Evolutionary conservation across 64 coral and sea anemone genomes (phyloP).

Genomic region (Dendronephthya gigantea): DNA sequence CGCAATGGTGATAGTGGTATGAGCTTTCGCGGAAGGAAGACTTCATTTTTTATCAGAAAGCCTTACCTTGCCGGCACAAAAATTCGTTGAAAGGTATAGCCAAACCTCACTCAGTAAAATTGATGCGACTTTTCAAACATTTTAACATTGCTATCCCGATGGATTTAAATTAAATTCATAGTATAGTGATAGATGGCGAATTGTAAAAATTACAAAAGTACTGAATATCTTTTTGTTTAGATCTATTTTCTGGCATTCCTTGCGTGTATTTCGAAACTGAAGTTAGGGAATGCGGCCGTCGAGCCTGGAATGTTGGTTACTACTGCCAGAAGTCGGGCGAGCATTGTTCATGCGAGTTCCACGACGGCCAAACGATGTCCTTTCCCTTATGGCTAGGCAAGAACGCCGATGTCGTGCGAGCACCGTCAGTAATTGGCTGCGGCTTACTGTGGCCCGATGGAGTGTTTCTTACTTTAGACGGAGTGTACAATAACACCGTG

Average conservation of each 20-base stretch:
- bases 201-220: too few species aligned
- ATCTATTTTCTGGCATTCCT: constrained; percentile 39
- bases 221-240: constrained; percentile 42
- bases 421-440: constrained; percentile 86
- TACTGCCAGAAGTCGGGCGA: constrained; percentile 41
- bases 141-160: too few species aligned
- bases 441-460: constrained; percentile 70
- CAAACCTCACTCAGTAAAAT: too few species aligned
- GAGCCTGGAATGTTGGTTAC: constrained; percentile 67
- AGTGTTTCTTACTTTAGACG: constrained; percentile 76
- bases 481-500: constrained; percentile 51
- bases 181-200: too few species aligned
- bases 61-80: too few species aligned
- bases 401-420: constrained; percentile 40
- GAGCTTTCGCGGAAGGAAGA: too few species aligned
- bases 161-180: too few species aligned
- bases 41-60: too few species aligned
- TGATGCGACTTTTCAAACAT: too few species aligned
- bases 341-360: constrained; percentile 71
- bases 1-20: neutral
- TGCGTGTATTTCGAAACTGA: constrained; percentile 88
- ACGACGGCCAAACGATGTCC: constrained; percentile 46
- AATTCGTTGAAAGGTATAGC: too few species aligned
- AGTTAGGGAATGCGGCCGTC: constrained; percentile 51
- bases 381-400: constrained; percentile 40